These are phyloP conservation scores for Mylabris sibirica DNA, from an alignment of 2,888 invertebrate genomes.

Conservation along the genomic window DNA sequence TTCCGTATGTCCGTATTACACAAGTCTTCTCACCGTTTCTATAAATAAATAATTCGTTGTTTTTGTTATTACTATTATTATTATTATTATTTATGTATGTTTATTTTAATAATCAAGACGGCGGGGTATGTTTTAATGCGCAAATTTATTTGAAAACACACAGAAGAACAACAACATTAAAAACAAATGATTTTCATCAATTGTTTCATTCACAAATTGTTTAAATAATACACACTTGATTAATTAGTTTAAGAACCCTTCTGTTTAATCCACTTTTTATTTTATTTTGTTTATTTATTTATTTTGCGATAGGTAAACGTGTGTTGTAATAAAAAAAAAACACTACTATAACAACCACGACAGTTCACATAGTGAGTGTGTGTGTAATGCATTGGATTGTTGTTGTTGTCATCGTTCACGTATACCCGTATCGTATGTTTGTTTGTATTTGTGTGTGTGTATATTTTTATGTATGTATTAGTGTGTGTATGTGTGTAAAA, in stretches of 20 bases:
- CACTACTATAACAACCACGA: neutral
- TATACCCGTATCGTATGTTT: neutral
- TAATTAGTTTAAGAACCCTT: too few relatives aligned
- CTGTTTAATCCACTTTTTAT: too few relatives aligned
- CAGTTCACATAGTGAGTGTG: neutral
- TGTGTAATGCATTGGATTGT: neutral
- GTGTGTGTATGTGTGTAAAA: neutral
- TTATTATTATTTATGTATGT: too few relatives aligned
- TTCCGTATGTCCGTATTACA: neutral
- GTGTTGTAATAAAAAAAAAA: constrained; percentile 4
- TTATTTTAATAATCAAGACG: neutral
- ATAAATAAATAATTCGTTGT: neutral
- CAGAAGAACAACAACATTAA: neutral
- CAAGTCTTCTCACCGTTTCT: neutral
- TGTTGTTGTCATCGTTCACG: neutral
- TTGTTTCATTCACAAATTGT: neutral
- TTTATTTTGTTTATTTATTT: constrained; percentile 1
- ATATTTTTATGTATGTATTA: neutral
- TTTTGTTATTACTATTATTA: neutral
- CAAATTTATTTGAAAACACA: constrained; percentile 8
- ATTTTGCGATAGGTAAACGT: neutral
- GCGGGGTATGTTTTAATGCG: constrained; percentile 1
- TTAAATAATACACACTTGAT: too few relatives aligned
- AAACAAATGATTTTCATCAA: too few relatives aligned
- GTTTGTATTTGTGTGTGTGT: neutral